These are phyloP conservation scores for Temnothorax rugatulus DNA, from an alignment of 2,888 invertebrate genomes.

Conservation along the genomic window DNA sequence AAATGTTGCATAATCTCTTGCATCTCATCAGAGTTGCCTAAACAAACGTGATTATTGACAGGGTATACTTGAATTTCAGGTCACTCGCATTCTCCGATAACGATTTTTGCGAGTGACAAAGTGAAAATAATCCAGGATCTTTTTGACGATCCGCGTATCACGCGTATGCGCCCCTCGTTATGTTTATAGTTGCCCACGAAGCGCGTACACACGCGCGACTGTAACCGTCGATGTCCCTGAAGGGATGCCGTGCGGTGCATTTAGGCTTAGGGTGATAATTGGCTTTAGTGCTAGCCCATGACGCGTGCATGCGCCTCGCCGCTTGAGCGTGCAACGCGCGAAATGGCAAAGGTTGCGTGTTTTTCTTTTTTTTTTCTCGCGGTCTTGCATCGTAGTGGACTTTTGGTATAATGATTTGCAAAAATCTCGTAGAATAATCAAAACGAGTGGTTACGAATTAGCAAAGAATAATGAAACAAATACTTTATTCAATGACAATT, in stretches of 20 bases:
- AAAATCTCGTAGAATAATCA: background rate
- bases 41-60: background rate
- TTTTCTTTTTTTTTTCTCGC: background rate
- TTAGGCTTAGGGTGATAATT: conserved; percentile 81
- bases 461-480: background rate
- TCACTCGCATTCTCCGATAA: background rate
- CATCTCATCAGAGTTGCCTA: background rate
- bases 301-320: conserved; percentile 49
- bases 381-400: background rate
- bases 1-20: background rate
- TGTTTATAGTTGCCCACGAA: conserved; percentile 62
- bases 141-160: conserved; percentile 8
- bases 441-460: background rate
- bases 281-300: conserved; percentile 74
- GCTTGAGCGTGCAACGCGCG: conserved; percentile 52
- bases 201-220: conserved; percentile 72
- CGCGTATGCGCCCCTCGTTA: conserved; percentile 27
- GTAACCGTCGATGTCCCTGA: conserved; percentile 41
- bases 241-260: conserved; percentile 68
- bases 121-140: conserved; percentile 61
- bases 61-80: background rate
- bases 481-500: background rate
- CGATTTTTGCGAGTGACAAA: conserved; percentile 59
- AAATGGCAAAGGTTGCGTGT: conserved; percentile 58
- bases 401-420: background rate